Conservation (phyloP, 2,888 invertebrate species). For the Rambutsinella grinnellia region DNA sequence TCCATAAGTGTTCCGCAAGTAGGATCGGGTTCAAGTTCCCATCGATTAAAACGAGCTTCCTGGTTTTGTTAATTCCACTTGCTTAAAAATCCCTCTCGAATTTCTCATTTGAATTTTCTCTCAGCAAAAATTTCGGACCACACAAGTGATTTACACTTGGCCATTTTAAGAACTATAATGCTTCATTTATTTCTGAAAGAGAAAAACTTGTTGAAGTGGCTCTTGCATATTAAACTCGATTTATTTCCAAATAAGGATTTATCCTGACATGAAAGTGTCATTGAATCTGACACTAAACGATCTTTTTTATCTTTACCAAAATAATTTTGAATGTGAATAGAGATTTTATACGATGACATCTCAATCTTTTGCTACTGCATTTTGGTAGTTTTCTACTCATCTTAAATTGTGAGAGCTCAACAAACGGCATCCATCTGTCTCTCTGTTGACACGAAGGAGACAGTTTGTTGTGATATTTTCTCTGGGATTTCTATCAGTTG, state of each 20-base stretch:
- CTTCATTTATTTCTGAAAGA: too few relatives aligned
- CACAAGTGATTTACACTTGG: too few relatives aligned
- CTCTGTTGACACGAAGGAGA: conserved; percentile 38
- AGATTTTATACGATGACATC: conserved; percentile 13
- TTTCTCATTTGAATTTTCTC: too few relatives aligned
- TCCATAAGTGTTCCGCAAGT: conserved; percentile 25
- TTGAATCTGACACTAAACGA: neutral
- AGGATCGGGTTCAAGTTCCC: conserved; percentile 27
- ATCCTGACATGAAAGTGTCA: conserved; percentile 44
- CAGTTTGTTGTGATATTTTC: conserved; percentile 45
- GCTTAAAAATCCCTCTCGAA: too few relatives aligned
- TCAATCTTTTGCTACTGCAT: conserved; percentile 33
- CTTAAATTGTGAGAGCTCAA: conserved; percentile 16
- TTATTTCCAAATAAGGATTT: too few relatives aligned
- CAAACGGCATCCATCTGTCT: conserved; percentile 5
- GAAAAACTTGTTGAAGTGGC: conserved; percentile 34
- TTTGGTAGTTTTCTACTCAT: neutral
- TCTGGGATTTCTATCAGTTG: conserved; percentile 57
- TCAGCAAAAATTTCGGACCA: too few relatives aligned
- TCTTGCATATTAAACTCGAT: conserved; percentile 1
- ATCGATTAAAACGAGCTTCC: conserved; percentile 42
- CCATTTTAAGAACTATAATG: too few relatives aligned
- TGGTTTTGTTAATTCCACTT: too few relatives aligned
- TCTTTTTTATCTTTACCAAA: neutral
- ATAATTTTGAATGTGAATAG: neutral